These are phyloP conservation scores for Rhizoglyphus robini DNA, from an alignment of 1,140 invertebrate genomes.

Conservation along the genomic window DNA sequence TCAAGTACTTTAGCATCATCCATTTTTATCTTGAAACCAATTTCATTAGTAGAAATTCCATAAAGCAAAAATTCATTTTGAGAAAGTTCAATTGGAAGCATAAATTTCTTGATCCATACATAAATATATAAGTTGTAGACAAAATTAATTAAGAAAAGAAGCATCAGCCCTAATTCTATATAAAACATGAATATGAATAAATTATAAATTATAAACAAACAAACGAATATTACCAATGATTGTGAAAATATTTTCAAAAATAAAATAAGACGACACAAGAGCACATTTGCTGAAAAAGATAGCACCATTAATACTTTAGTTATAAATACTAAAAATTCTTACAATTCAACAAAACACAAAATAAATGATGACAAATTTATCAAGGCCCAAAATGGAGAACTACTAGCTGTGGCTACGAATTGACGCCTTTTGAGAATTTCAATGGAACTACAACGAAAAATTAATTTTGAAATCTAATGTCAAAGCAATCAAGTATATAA, in stretches of 20 bases:
- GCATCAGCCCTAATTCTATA: conserved; percentile 11
- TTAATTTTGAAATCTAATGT: too few species aligned
- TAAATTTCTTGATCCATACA: conserved; percentile 12
- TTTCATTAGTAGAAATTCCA: conserved; percentile 23
- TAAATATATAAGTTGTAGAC: conserved; percentile 13
- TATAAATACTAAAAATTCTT: not conserved
- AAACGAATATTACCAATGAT: not conserved
- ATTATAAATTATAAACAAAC: not conserved
- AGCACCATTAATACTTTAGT: not conserved
- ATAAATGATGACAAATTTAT: conserved; percentile 6
- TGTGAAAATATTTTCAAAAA: not conserved
- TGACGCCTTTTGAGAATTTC: conserved; percentile 3
- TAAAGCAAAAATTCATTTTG: conserved; percentile 21
- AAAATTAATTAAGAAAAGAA: conserved; percentile 13
- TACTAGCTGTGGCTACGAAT: not conserved
- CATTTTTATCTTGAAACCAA: conserved; percentile 21
- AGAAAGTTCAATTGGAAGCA: conserved; percentile 21
- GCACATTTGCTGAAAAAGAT: conserved; percentile 7
- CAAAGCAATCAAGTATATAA: too few species aligned
- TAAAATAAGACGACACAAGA: not conserved
- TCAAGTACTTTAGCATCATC: not conserved
- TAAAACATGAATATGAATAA: not conserved
- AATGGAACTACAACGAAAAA: not conserved
- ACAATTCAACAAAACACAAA: conserved; percentile 1
- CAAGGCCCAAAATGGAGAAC: not conserved